Conservation (phyloP, 2,888 invertebrate genomes). For the Epiblema foenella region DNA sequence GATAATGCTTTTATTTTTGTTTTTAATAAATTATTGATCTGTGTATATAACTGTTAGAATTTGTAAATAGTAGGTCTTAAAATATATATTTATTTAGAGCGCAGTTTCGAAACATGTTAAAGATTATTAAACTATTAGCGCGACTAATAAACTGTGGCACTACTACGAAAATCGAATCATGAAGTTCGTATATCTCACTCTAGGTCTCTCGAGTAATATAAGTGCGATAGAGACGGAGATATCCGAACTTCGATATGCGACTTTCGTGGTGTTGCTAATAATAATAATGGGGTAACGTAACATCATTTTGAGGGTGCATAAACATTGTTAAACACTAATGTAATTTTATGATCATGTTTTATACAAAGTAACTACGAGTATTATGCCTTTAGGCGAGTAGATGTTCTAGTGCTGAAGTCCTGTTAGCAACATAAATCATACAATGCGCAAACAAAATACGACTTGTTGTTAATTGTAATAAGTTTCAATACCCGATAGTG, state of each 20-base stretch:
- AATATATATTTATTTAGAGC: conserved; percentile 71
- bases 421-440: conserved; percentile 11
- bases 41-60: conserved; percentile 80
- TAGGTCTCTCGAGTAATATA: not conserved
- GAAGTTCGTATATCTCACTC: not conserved
- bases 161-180: not conserved
- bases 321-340: conserved; percentile 47
- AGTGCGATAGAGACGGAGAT: not conserved
- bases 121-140: conserved; percentile 40
- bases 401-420: not conserved
- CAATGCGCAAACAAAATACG: not conserved
- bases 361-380: conserved; percentile 50
- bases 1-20: conserved; percentile 67
- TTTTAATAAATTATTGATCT: conserved; percentile 73
- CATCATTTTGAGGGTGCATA: conserved; percentile 28
- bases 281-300: conserved; percentile 21
- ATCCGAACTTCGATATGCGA: not conserved
- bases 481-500: not conserved
- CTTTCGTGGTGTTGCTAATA: not conserved
- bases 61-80: conserved; percentile 77
- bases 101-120: conserved; percentile 51
- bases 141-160: conserved; percentile 34
- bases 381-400: conserved; percentile 34
- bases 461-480: not conserved
- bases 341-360: conserved; percentile 62